Evolutionary conservation across 2,888 invertebrate genomes (phyloP), one percentile per base, ranked within the genome.

Genomic region (Catocala nupta): DNA sequence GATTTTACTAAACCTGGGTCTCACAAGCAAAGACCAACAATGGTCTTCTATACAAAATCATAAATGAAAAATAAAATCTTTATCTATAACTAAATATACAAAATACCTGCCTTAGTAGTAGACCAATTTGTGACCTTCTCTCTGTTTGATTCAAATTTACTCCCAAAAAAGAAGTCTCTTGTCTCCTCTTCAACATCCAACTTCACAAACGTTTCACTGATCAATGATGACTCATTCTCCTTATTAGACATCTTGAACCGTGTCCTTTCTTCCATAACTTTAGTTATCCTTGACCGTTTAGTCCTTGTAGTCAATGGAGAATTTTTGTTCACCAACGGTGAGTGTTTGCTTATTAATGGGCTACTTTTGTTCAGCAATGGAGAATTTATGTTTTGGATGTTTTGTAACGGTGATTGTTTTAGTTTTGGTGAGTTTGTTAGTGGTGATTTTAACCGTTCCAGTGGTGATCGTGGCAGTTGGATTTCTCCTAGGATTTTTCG

Each of bases 121-220:
- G 88, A 84, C 91, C 92, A 92, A 50, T 82, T 82, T 0, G 84
- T 81, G 0, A 72, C 78, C 5, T 76, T 77, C 59, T 80, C 75
- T 51, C 78, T 81, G 1, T 77, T 65, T 0, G 80, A 65, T 55
- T 81, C 77, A 63, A 87, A 90, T 5, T 75, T 75, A 3, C 83
- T 83, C 5, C 84, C 84, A 6, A 92, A 92, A 0, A 85, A 75
- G 45, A 89, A 91, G 44, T 92, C 93, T n/a, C 91, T 85, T 0
- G 93, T 78, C 16, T 93, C 92, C n/a, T 93, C 93, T 43, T 91
- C 92, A 1, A 89, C 76, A 45, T 90, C 90, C 33, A 91, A 65
- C 52, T 90, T 91, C 5, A 87, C 71, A 39, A 86, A 88, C 0
- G 83, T 87, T 53, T 87, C 85, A 44, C 81, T 85, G 9, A 85